Conservation (phyloP, 2,113 vertebrate genomes). For the Boleophthalmus pectinirostris region DNA sequence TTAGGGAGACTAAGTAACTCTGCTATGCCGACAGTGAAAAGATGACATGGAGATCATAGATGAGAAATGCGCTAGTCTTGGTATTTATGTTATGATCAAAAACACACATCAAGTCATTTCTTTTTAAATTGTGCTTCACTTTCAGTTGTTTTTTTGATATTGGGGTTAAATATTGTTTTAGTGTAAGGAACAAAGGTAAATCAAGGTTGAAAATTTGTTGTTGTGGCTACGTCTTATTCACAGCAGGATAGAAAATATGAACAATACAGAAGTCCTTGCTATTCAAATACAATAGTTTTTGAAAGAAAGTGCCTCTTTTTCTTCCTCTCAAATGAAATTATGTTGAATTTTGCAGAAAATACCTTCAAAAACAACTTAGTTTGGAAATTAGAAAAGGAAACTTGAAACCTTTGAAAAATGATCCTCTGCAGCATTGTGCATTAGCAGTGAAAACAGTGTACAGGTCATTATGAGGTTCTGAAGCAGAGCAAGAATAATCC, state of each 20-base stretch:
- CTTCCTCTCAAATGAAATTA: background rate
- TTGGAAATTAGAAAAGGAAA: background rate
- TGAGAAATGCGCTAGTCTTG: background rate
- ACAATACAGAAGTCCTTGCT: background rate
- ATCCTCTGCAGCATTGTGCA: background rate
- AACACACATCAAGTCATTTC: background rate
- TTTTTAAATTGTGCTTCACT: background rate
- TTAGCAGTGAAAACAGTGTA: background rate
- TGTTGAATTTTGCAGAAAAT: background rate
- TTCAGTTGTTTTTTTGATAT: background rate
- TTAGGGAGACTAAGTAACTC: background rate
- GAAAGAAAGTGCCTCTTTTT: background rate
- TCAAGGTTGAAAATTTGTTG: background rate
- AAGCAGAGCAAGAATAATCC: background rate
- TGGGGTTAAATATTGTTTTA: constrained; percentile 1
- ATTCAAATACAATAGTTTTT: background rate
- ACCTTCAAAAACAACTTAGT: background rate
- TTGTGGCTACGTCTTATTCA: background rate
- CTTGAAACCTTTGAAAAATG: background rate
- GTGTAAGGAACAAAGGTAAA: background rate
- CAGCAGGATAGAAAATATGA: background rate
- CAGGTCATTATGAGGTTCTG: too few relatives aligned
- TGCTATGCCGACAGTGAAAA: background rate
- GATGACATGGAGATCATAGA: background rate
- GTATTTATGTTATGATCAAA: background rate